Conservation (phyloP, 2,888 invertebrate genomes). For the Ptychoptera albimana region DNA sequence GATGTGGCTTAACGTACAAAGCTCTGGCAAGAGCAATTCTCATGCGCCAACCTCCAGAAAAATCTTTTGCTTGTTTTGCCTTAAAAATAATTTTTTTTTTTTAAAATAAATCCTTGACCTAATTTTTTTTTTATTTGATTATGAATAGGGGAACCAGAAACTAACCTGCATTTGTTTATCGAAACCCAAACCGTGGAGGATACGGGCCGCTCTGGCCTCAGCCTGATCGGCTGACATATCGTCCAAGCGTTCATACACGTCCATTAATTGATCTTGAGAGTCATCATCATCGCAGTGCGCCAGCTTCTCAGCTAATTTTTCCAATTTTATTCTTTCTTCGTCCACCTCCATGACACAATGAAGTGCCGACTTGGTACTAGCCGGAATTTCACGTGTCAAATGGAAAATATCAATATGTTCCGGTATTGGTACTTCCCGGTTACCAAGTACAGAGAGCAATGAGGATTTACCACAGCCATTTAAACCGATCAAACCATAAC, state of each 20-base stretch:
- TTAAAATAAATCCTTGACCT: too few relatives aligned
- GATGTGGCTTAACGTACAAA: constrained; percentile 92
- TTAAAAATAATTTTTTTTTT: too few relatives aligned
- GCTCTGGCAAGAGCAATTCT: constrained; percentile 94
- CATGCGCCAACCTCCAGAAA: constrained; percentile 97
- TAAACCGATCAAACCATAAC: constrained; percentile 93
- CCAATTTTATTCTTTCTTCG: constrained; percentile 77
- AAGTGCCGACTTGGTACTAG: constrained; percentile 91
- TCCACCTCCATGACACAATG: constrained; percentile 98
- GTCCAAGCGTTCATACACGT: constrained; percentile 93
- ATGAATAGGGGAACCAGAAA: too few relatives aligned
- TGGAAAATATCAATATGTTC: constrained; percentile 96
- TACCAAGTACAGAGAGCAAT: constrained; percentile 75
- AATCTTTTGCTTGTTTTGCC: constrained; percentile 63
- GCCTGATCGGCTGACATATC: constrained; percentile 94
- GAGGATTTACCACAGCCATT: constrained; percentile 99
- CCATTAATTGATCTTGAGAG: constrained; percentile 90
- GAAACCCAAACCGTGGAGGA: constrained; percentile 94
- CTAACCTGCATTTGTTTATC: constrained; percentile 63
- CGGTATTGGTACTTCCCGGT: constrained; percentile 90
- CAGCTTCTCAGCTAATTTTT: constrained; percentile 81
- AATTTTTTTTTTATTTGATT: too few relatives aligned
- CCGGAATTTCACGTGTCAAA: constrained; percentile 91
- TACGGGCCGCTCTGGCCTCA: constrained; percentile 83
- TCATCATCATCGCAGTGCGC: constrained; percentile 78